Conservation (phyloP, 2,888 invertebrate species). For the Brenthis hecate region DNA sequence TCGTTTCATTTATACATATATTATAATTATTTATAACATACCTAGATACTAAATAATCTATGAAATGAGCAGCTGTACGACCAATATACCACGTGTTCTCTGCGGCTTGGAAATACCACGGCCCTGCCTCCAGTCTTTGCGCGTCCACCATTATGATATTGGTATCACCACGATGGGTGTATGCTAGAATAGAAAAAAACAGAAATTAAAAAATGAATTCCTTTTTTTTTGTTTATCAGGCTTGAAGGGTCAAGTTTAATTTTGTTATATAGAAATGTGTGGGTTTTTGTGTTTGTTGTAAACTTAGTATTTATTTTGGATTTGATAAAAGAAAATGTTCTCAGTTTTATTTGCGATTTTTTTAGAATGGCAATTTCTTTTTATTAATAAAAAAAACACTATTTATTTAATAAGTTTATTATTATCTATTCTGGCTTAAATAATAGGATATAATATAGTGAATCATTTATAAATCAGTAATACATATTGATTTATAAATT, state of each 20-base stretch:
- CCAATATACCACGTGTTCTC: conserved; percentile 84
- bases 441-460: too few species aligned
- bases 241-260: background rate
- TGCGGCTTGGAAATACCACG: conserved; percentile 83
- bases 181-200: conserved; percentile 61
- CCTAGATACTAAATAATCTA: conserved; percentile 83
- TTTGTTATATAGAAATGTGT: too few species aligned
- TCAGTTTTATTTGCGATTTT: too few species aligned
- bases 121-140: conserved; percentile 81
- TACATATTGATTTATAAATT: too few species aligned
- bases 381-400: too few species aligned
- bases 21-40: conserved; percentile 40
- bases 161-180: conserved; percentile 80
- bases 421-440: too few species aligned
- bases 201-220: background rate
- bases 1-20: background rate
- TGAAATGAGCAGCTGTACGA: conserved; percentile 79
- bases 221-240: background rate
- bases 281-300: too few species aligned
- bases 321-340: too few species aligned
- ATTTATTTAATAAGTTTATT: too few species aligned
- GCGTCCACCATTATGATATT: conserved; percentile 84
- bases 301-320: too few species aligned
- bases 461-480: too few species aligned
- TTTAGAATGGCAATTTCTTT: too few species aligned